Evolutionary conservation across 2,888 invertebrate species (phyloP), one percentile per base, ranked within the genome.

Genomic region (Balanococcus diminutus): DNA sequence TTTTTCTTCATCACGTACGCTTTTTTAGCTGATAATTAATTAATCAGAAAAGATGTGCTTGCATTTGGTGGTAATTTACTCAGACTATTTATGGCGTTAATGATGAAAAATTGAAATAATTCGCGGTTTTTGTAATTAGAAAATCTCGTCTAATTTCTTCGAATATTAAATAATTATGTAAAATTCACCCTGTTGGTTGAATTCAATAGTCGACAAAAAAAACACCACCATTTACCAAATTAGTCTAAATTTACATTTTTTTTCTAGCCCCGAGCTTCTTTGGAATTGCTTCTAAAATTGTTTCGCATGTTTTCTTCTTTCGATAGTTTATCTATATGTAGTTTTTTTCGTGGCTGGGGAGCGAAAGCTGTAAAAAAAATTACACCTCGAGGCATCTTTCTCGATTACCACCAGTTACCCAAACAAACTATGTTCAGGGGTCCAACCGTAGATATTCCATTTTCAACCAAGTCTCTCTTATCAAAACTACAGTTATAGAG

Each of bases 151-250:
- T 16, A 42, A 42, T 42, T 42, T 2, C 42, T 42, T n/a, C n/a
- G n/a, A n/a, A 5, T 42, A 16, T 42, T n/a, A n/a, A n/a, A 14
- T 42, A 14, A 3, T 14, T 1, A 42, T 16, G 14, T 14, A 42
- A 36, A 42, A 5, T 14, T 42, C 4, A 5, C 19, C 51, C 51
- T 19, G 3, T 19, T 19, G 9, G n/a, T 9, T 51, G 51, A 51
- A 25, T 67, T 25, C 28, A 67, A 67, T 28, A 67, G 61, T 4
- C 4, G 11, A 14, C 25, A 67, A 67, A 11, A n/a, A n/a, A n/a
- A n/a, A n/a, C n/a, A n/a, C n/a, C 61, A 67, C 28, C 25, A 28
- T 56, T 67, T 67, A 67, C 61, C 61, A 67, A 67, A 67, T 67
- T 28, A 67, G 28, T 14, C 3, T 2, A 67, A 25, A 67, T 67